These are phyloP conservation scores for Fulica atra DNA, from an alignment of 2,113 vertebrate genomes.

Conservation along the genomic window DNA sequence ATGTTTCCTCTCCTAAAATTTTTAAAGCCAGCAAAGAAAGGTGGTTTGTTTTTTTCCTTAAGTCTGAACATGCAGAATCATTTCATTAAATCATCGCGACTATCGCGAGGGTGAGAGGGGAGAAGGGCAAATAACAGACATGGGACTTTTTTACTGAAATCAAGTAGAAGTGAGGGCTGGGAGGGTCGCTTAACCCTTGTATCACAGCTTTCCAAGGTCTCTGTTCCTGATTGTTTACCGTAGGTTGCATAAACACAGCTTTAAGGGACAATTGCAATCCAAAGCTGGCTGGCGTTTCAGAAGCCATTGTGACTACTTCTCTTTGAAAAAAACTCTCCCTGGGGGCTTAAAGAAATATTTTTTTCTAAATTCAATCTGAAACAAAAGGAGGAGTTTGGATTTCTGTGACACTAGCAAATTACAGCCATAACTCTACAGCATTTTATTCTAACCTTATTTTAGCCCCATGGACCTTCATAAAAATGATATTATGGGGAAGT, in stretches of 20 bases:
- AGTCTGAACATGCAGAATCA: neutral
- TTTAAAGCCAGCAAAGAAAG: constrained; percentile 7
- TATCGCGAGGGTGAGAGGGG: neutral
- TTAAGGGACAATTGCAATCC: neutral
- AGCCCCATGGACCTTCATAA: neutral
- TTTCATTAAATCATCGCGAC: neutral
- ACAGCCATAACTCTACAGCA: neutral
- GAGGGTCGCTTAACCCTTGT: neutral
- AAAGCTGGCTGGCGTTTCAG: neutral
- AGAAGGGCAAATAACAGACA: neutral
- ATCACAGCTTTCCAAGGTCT: neutral
- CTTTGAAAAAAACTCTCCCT: neutral
- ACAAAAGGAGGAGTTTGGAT: neutral
- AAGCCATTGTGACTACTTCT: constrained; percentile 16
- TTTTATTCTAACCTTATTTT: constrained; percentile 22
- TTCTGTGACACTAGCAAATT: constrained; percentile 6
- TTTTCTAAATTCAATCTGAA: neutral
- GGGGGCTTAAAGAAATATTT: neutral
- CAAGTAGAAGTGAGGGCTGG: neutral
- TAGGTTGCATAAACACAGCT: neutral
- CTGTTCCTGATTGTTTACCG: neutral
- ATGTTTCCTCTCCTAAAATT: constrained; percentile 36
- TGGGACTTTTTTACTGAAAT: neutral
- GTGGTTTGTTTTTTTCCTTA: neutral
- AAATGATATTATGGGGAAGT: constrained; percentile 10